Percentiles rank a stretch among this genome's conserved stretches.
Conservation (phyloP, 2,888 invertebrate genomes). For the Agapostemon virescens region DNA sequence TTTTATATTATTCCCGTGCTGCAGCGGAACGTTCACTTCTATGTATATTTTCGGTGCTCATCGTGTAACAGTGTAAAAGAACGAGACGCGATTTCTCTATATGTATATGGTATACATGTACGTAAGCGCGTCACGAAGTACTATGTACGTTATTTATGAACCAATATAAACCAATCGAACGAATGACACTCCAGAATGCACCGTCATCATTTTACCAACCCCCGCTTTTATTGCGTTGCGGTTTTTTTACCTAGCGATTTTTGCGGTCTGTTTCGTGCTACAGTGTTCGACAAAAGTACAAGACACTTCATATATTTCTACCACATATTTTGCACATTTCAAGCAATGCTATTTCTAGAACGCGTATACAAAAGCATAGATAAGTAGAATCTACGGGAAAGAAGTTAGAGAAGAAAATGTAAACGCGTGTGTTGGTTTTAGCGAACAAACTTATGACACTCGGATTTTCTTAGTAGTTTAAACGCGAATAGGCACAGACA, state of each 20-base stretch:
- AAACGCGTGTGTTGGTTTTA: too few relatives aligned
- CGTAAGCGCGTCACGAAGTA: conserved; percentile 12
- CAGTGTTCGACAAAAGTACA: background rate
- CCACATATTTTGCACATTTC: background rate
- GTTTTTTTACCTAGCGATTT: background rate
- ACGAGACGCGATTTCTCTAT: conserved; percentile 9
- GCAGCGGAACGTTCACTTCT: conserved; percentile 33
- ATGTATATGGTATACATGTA: background rate
- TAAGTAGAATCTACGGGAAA: too few relatives aligned
- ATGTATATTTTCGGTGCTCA: conserved; percentile 25
- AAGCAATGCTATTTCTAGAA: too few relatives aligned
- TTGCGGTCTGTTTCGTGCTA: background rate
- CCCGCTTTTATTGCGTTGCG: background rate
- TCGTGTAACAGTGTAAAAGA: conserved; percentile 32
- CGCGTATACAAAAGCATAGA: too few relatives aligned
- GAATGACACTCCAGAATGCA: background rate
- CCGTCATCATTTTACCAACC: background rate
- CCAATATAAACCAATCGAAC: conserved; percentile 30
- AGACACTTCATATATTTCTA: background rate
- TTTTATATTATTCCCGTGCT: conserved; percentile 22
- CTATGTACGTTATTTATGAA: background rate
- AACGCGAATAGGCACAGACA: too few relatives aligned
- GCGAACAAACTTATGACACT: too few relatives aligned
- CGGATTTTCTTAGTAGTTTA: too few relatives aligned
- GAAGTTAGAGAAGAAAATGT: too few relatives aligned